Base-by-base conservation (phyloP, 2,888 invertebrate species). In the Euclidia mi region DNA sequence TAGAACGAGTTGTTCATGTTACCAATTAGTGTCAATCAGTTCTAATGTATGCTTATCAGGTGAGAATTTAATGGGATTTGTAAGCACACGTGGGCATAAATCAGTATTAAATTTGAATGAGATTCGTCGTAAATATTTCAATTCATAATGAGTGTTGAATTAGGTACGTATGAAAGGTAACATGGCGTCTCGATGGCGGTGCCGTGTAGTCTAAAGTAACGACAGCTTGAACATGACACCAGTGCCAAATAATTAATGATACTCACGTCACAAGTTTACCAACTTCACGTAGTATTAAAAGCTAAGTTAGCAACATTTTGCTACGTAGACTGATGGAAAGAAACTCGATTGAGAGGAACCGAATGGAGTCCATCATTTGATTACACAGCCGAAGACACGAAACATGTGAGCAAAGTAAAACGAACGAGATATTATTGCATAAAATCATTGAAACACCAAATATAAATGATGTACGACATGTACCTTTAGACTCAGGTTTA, bases 81-180 rank as follows among this genome's bases (percentile, higher is more conserved):
- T 66, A 32, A 46, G 59, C 28, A 49, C 35, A 56, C 18, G 51
- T 18, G 38, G 20, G 51, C 34, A 46, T 47, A 56, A 71, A 64
- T 47, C 14, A 42, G 52, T 58, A 60, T 65, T 49, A 37, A 50
- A 62, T 66, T 64, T 65, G 57, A 59, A 70, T 66, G 51, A 59
- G 66, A 72, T 57, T 52, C 63, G 61, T 72, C 57, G 65, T 75
- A 64, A 76, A 78, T 73, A 74, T 75, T 71, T 77, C 51, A 81
- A 72, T 63, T 65, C 45, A 63, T 77, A 68, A 77, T 70, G 60
- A 45, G 34, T 40, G 48, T 40, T 44, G 58, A 68, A 66, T 76
- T 66, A 66, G 64, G 53, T 44, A 56, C 42, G 51, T 43, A 20
- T 38, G 53, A 49, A 60, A 65, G 49, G 65, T 70, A 58, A 56